Base-by-base conservation (phyloP, 2,797 vertebrate genomes). In the Yasuhikotakia modesta region DNA sequence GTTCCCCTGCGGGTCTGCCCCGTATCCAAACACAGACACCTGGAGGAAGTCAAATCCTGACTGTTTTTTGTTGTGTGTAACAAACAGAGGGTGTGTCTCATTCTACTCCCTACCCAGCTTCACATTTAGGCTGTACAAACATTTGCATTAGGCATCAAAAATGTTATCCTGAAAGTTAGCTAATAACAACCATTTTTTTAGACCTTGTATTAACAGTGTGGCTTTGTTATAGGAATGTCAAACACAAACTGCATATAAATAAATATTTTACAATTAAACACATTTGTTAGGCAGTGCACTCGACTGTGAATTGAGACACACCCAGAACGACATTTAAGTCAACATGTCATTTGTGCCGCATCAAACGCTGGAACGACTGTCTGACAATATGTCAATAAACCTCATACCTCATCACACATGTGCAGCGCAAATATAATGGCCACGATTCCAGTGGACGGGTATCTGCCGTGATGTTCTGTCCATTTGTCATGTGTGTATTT, bases 11-110 rank as follows among this genome's bases (percentile, higher is more conserved):
- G 72, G 4, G 89, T 96, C 93, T 0, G 92, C 93, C 0, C 94
- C 91, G 0, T 94, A 98, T 67, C 94, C 94, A 4, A 95, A 95
- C 76, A 93, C 90, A 0, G 94, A 94, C 35, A 96, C 92, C 94
- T 95, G 86, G 19, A 39, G 13, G 21, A 50, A 79, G 50, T 43
- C 2, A 46, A 21, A 35, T 2, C 3, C 24, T 19, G n/a, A 52
- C 14, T 63, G 3, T 4, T 11, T 24, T 60, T 30, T 60, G 17
- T 7, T 4, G 5, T 52, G 35, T 10, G 14, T 19, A n/a, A 32
- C 65, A 21, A 27, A 43, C 32, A 35, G 32, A 35, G 32, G 32
- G 32, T 35, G n/a, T 39, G 16, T 35, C 32, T 35, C 32, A 35
- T 35, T 35, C 32, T 5, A 35, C 32, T 35, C 32, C 32, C 32